Percentiles rank a stretch among this genome's conserved stretches.
These are phyloP conservation scores for Camptogramma bilineatum DNA, from an alignment of 2,888 invertebrate genomes.

Conservation along the genomic window DNA sequence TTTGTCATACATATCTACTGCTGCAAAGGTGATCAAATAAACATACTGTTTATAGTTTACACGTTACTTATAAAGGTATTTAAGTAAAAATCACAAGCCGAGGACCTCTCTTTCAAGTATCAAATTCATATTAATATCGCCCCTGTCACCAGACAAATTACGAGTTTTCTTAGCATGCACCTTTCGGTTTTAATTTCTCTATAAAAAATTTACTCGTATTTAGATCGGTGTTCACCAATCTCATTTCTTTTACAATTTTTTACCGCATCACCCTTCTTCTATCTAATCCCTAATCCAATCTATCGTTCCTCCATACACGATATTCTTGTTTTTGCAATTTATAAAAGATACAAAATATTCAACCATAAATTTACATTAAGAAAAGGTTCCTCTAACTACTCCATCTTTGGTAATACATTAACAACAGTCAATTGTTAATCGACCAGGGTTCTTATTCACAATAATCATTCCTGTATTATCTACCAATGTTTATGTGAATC, in stretches of 20 bases:
- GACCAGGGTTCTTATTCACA: slow-evolving; percentile 66
- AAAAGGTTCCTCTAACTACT: slow-evolving; percentile 71
- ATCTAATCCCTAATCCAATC: slow-evolving; percentile 79
- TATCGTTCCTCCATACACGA: slow-evolving; percentile 72
- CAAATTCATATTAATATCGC: slow-evolving; percentile 29
- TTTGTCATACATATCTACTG: slow-evolving; percentile 59
- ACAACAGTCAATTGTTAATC: slow-evolving; percentile 73
- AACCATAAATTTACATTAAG: slow-evolving; percentile 76
- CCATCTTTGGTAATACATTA: slow-evolving; percentile 83
- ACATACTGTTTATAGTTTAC: slow-evolving; percentile 42
- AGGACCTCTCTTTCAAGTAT: slow-evolving; percentile 41
- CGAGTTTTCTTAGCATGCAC: slow-evolving; percentile 28
- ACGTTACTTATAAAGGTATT: slow-evolving; percentile 41
- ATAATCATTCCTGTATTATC: slow-evolving; percentile 56
- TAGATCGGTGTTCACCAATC: slow-evolving; percentile 27
- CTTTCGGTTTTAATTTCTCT: slow-evolving; percentile 19
- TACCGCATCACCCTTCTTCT: slow-evolving; percentile 59
- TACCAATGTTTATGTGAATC: slow-evolving; percentile 49
- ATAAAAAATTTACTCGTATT: slow-evolving; percentile 27
- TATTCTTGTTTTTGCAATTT: slow-evolving; percentile 74
- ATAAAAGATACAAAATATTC: slow-evolving; percentile 82
- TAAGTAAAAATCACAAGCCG: slow-evolving; percentile 46
- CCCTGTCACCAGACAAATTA: slow-evolving; percentile 23
- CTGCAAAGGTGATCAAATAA: slow-evolving; percentile 41
- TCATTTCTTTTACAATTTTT: slow-evolving; percentile 42